Percentiles rank a stretch among this genome's conserved stretches.
Conservation (phyloP, 2,797 vertebrate genomes). For the Alosa sapidissima region DNA sequence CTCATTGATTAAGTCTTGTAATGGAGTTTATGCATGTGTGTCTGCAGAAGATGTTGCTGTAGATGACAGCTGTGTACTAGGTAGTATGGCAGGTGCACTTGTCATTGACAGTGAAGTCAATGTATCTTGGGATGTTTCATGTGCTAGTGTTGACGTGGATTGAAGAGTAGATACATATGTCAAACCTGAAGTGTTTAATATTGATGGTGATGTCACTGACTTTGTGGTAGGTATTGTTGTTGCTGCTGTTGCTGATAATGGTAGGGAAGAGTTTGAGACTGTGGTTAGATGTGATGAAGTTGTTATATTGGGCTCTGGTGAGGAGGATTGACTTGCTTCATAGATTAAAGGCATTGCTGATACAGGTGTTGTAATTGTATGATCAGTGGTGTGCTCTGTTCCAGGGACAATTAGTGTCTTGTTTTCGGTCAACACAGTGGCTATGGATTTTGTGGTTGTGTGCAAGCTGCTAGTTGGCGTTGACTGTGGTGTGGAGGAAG, state of each 20-base stretch:
- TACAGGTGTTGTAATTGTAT: not conserved
- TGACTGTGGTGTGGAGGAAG: not conserved
- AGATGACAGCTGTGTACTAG: too few relatives aligned
- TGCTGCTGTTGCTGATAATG: too few relatives aligned
- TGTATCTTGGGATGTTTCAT: not conserved
- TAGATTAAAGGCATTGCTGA: not conserved
- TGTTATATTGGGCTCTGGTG: too few relatives aligned
- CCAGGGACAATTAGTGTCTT: not conserved
- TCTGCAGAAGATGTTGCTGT: not conserved
- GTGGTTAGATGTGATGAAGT: too few relatives aligned
- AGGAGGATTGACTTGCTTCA: not conserved
- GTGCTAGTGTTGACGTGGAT: not conserved
- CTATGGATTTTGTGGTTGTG: not conserved
- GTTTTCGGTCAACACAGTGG: not conserved
- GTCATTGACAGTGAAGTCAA: too few relatives aligned
- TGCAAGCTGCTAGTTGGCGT: not conserved
- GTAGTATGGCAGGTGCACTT: too few relatives aligned
- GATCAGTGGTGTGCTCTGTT: not conserved
- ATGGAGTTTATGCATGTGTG: not conserved
- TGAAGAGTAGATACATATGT: not conserved
- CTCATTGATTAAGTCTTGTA: not conserved
- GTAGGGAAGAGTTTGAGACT: too few relatives aligned
- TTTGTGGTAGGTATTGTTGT: too few relatives aligned
- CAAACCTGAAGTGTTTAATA: not conserved
- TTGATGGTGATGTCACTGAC: too few relatives aligned